Evolutionary conservation across 2,888 invertebrate species (phyloP), one percentile per base, ranked within the genome.

Genomic region (Agonopterix subpropinquella): DNA sequence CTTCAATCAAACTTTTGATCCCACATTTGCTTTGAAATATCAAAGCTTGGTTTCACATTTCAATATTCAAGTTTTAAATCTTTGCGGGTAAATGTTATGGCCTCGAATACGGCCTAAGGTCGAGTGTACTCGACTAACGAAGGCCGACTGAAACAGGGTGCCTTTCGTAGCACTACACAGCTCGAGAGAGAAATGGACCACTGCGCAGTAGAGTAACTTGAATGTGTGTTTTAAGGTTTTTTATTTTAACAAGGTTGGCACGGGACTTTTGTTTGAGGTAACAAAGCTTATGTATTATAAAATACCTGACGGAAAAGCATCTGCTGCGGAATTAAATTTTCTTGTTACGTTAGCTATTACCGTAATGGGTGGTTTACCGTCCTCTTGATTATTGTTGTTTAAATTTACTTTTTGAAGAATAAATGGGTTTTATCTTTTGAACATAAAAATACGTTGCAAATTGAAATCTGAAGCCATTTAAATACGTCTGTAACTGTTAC

Each of bases 121-220:
- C 73, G 77, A 79, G 80, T 69, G 78, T 64, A 54, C 75, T 77
- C 81, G 74, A 73, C 78, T 64, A 62, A 59, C 78, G 67, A 66
- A 69, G 61, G 57, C 55, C 72, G 80, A 82, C 83, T 84, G 82
- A 76, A 68, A 61, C 57, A 55, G 61, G 62, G 54, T 47, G 54
- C 43, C 50, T 55, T 15, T 28, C 7, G 28, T 5, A 28, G 51
- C 49, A 36, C 43, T 28, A 42, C 47, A 47, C 47, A 53, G 46
- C 28, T 61, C 67, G 59, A 59, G 67, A 55, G 59, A 64, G 73
- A 68, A 70, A 70, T 69, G 73, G 68, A 70, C 68, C 71, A 61
- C 77, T 83, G 86, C 84, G 85, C 85, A 85, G 75, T 73, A 70
- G 64, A 61, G 70, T 71, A 59, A 59, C 55, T 58, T 61, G 60